Conservation (phyloP, 2,888 invertebrate genomes). For the Lampropteryx suffumata region DNA sequence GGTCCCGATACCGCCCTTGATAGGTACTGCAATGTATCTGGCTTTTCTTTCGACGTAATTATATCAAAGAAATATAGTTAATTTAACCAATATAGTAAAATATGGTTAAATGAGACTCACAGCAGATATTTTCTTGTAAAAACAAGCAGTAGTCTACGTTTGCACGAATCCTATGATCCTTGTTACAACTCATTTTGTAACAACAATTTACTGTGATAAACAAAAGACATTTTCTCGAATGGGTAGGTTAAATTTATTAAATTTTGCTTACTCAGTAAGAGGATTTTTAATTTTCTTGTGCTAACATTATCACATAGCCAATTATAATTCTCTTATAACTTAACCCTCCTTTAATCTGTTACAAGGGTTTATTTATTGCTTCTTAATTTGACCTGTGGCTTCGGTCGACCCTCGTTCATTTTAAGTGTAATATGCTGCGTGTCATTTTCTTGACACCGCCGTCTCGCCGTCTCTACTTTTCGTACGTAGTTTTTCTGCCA, state of each 20-base stretch:
- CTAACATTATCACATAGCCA: slow-evolving; percentile 62
- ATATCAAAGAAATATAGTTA: slow-evolving; percentile 14
- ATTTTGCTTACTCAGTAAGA: slow-evolving; percentile 15
- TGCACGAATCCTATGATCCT: no score
- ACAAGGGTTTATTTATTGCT: slow-evolving; percentile 50
- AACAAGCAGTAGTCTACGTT: no score
- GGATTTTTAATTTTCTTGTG: slow-evolving; percentile 55
- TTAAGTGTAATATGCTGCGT: slow-evolving; percentile 21
- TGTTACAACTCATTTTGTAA: no score
- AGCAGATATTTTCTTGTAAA: no score
- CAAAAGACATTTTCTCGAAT: slow-evolving; percentile 8
- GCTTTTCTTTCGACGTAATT: slow-evolving; percentile 30
- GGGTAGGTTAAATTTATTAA: slow-evolving; percentile 29
- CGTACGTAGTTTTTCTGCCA: no score
- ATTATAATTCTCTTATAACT: slow-evolving; percentile 58
- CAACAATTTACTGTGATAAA: neutral
- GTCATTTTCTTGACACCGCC: slow-evolving; percentile 9
- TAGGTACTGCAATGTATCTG: slow-evolving; percentile 44
- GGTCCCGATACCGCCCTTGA: slow-evolving; percentile 59
- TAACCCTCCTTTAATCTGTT: slow-evolving; percentile 46
- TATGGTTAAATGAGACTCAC: no score
- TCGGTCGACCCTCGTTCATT: slow-evolving; percentile 12
- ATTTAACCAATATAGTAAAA: no score
- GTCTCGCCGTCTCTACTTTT: no score
- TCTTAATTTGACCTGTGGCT: slow-evolving; percentile 39